Evolutionary conservation across 2,888 invertebrate species (phyloP).

Genomic region (Lasioglossum zephyrum): DNA sequence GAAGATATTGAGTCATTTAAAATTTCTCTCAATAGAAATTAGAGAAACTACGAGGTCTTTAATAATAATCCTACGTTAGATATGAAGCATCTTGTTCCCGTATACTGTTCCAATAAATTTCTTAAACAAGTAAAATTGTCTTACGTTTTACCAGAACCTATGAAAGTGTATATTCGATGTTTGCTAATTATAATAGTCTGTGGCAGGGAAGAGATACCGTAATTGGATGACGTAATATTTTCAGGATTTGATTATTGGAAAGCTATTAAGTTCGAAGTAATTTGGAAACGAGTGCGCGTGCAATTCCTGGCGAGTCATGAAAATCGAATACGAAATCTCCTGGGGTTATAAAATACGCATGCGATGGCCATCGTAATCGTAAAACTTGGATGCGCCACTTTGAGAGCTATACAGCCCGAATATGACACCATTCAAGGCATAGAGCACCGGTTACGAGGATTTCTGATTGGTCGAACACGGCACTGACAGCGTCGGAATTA

Average conservation of each 20-base stretch:
- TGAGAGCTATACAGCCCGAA: slow-evolving; percentile 8
- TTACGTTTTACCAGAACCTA: not conserved
- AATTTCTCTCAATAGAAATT: not conserved
- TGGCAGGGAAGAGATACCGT: not conserved
- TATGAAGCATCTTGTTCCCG: not conserved
- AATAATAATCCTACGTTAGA: too few relatives aligned
- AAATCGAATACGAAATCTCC: slow-evolving; percentile 10
- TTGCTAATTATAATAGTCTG: not conserved
- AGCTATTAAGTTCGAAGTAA: not conserved
- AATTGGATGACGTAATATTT: not conserved
- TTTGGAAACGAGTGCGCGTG: not conserved
- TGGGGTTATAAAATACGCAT: slow-evolving; percentile 14
- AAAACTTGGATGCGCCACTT: slow-evolving; percentile 9
- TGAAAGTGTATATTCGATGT: not conserved
- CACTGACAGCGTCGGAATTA: not conserved
- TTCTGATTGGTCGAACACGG: slow-evolving; percentile 14
- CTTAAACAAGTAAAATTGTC: not conserved
- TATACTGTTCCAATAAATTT: not conserved
- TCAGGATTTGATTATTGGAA: not conserved
- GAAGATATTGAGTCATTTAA: not conserved
- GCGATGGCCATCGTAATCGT: slow-evolving; percentile 15
- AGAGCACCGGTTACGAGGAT: slow-evolving; percentile 11
- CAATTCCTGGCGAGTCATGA: slow-evolving; percentile 2
- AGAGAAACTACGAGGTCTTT: not conserved
- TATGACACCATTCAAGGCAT: slow-evolving; percentile 9